Percentiles rank a stretch among this genome's conserved stretches.
These are phyloP conservation scores for Apamea epomidion DNA, from an alignment of 2,888 invertebrate genomes.

Conservation along the genomic window DNA sequence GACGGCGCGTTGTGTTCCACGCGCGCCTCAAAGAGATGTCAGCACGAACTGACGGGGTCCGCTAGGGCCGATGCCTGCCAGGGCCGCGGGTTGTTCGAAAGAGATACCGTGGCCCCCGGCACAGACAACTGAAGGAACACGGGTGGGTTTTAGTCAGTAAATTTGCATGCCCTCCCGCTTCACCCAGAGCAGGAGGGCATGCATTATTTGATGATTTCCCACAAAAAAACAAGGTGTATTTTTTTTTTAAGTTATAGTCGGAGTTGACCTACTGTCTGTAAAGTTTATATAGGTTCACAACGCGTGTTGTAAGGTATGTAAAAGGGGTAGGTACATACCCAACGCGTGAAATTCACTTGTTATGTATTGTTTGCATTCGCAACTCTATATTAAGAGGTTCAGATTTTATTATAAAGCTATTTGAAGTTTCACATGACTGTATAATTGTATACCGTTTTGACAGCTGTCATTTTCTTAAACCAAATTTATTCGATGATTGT, in stretches of 20 bases:
- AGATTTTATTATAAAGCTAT: neutral
- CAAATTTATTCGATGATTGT: neutral
- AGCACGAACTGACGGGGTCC: no score
- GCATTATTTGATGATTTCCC: no score
- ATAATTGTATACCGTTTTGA: neutral
- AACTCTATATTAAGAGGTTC: neutral
- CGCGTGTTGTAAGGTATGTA: neutral
- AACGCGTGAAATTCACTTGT: neutral
- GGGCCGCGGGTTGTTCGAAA: no score
- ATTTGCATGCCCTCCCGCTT: no score
- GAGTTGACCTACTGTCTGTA: slow-evolving; percentile 8
- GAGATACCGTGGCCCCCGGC: no score
- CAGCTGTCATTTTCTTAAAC: neutral
- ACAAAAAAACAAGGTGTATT: no score
- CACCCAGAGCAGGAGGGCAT: no score
- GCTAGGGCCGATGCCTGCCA: no score
- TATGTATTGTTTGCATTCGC: slow-evolving; percentile 1
- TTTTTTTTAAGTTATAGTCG: neutral
- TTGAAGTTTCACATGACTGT: neutral
- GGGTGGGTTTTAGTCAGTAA: no score
- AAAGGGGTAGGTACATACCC: neutral
- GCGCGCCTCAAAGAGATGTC: no score
- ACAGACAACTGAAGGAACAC: no score
- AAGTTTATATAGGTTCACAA: neutral
- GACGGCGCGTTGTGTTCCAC: no score